Evolutionary conservation across 2,888 invertebrate genomes (phyloP), one percentile per base, ranked within the genome.

Genomic region (Sympetrum striolatum): DNA sequence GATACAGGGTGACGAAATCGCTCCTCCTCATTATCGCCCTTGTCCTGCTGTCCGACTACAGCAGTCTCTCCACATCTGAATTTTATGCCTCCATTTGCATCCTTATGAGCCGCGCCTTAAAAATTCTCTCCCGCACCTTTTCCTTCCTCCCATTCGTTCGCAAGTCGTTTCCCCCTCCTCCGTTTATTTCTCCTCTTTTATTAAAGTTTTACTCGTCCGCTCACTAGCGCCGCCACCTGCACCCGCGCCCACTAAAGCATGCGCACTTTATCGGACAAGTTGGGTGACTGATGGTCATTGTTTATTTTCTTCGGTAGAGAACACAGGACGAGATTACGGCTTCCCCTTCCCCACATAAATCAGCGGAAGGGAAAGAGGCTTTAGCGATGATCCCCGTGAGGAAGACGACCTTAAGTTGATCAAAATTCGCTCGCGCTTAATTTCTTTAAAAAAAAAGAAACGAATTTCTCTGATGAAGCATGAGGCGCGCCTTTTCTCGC

Each of bases 191-290:
- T 18, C 10, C 44, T 35, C 53, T 35, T 81, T 22, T 22, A 18
- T 22, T 37, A 25, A 15, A 39, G 44, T 44, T 44, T 44, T 44
- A 44, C 44, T 44, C 44, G 44, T 44, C 44, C 22, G 58, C 12
- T 37, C 86, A 60, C 86, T 5, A 60, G 86, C 60, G 60, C 37
- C 86, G 86, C 86, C 86, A 86, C 86, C 86, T 86, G 86, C 86
- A 82, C 82, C 82, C 82, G 82, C 82, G 82, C 35, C 53, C 35
- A 82, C 86, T 86, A 60, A 86, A 86, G 86, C 82, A 82, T 82
- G 86, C 86, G 86, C 60, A 86, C 86, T 86, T 86, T 86, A 86
- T 86, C 86, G 64, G 86, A 82, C 82, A 82, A 82, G 82, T 82
- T 82, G 82, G 82, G 82, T 82, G 82, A 82, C 82, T 82, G 82